Percentiles rank a stretch among this genome's conserved stretches.
phyloP scores from a whole-genome alignment of 2,797 vertebrate species.

The Choloepus didactylus region DNA sequence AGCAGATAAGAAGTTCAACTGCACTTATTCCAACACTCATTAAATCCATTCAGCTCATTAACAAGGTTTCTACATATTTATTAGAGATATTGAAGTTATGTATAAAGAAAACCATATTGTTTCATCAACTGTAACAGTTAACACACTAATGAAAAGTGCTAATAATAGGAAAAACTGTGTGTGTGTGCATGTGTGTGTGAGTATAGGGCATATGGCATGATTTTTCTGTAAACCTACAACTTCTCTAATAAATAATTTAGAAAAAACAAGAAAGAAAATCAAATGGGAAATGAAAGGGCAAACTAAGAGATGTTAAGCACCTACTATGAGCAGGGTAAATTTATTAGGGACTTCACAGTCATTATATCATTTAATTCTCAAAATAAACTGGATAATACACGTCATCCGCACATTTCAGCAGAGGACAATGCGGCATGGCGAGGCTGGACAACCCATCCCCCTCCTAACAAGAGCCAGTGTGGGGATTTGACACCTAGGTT shows the following conservation, averaged over 20 bases:
- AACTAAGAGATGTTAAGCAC: conserved; percentile 30
- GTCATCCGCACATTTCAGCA: background rate
- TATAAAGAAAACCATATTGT: conserved; percentile 6
- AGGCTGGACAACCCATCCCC: background rate
- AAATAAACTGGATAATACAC: conserved; percentile 16
- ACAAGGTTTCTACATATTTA: conserved; percentile 23
- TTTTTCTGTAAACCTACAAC: no score
- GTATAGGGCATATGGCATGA: no score
- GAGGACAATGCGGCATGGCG: background rate
- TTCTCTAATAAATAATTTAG: no score
- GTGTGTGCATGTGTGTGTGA: no score
- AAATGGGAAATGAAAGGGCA: background rate
- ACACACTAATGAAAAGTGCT: no score
- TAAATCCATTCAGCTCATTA: conserved; percentile 7
- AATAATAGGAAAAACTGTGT: no score
- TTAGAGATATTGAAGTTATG: background rate
- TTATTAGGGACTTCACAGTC: background rate
- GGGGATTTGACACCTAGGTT: background rate
- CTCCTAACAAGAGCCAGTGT: background rate
- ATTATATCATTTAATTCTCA: conserved; percentile 31
- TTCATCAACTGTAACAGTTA: no score
- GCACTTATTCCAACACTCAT: conserved; percentile 24
- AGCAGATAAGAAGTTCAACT: conserved; percentile 46
- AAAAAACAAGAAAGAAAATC: background rate
- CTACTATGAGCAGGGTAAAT: background rate